A percentile compares a stretch with the other conserved stretches of the same genome.
These are phyloP conservation scores for Elysia chlorotica DNA, from an alignment of 1,140 invertebrate genomes.

Conservation along the genomic window DNA sequence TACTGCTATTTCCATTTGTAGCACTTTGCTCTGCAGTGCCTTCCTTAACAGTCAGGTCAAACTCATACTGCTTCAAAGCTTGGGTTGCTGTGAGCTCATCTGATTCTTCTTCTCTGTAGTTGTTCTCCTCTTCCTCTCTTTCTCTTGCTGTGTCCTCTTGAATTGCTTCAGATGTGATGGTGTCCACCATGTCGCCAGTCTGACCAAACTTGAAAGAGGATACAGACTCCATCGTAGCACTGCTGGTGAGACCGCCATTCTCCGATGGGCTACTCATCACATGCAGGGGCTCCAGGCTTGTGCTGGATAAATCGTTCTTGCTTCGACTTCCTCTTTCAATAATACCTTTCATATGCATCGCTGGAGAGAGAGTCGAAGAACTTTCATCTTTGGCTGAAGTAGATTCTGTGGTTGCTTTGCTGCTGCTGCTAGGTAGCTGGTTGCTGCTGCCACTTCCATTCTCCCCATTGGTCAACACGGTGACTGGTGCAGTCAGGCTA, in stretches of 20 bases:
- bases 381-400: background rate
- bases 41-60: constrained; percentile 3
- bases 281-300: background rate
- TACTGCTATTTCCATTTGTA: background rate
- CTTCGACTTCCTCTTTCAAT: background rate
- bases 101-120: background rate
- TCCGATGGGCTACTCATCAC: too few relatives aligned
- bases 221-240: background rate
- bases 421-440: background rate
- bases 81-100: constrained; percentile 1
- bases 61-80: constrained; percentile 7
- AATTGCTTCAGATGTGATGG: background rate
- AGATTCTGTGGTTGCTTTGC: too few relatives aligned
- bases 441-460: background rate
- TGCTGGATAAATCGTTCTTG: too few relatives aligned
- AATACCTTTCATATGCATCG: background rate
- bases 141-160: background rate
- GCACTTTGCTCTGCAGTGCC: background rate
- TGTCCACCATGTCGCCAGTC: constrained; percentile 1
- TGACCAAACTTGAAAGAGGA: constrained; percentile 9
- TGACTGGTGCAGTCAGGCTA: too few relatives aligned
- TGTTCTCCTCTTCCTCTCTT: background rate
- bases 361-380: background rate
- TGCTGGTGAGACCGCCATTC: background rate
- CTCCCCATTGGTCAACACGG: too few relatives aligned